Conservation (phyloP, 53 echinoderm and acorn worm species). For the Paelopatides confundens region DNA sequence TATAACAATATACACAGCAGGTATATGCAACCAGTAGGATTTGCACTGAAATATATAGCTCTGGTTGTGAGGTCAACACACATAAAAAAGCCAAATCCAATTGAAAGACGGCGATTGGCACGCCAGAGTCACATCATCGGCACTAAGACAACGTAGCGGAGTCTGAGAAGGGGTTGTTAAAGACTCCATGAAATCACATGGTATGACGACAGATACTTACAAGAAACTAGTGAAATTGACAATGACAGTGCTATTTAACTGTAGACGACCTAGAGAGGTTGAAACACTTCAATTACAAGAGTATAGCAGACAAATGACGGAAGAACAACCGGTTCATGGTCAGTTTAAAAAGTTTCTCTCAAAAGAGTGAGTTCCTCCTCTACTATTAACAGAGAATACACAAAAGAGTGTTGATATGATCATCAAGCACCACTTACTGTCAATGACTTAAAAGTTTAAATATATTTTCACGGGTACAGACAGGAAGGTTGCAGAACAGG, state of each 20-base stretch:
- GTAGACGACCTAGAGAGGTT: constrained; percentile 26
- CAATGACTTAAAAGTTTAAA: background rate
- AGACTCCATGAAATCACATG: background rate
- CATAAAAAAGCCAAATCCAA: too few species aligned
- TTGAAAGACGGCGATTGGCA: too few species aligned
- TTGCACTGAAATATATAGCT: too few species aligned
- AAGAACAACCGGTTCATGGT: background rate
- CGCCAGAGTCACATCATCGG: too few species aligned
- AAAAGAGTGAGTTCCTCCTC: constrained; percentile 46
- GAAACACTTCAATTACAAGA: background rate
- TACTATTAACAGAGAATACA: too few species aligned
- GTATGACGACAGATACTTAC: background rate
- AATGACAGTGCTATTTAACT: constrained; percentile 23
- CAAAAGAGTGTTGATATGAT: constrained; percentile 11
- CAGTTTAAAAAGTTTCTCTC: background rate
- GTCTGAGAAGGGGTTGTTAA: background rate
- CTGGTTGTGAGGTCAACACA: too few species aligned
- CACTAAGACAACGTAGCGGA: too few species aligned
- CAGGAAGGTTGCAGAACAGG: background rate
- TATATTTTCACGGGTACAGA: constrained; percentile 32
- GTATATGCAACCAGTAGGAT: too few species aligned
- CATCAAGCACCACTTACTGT: background rate
- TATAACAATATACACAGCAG: too few species aligned
- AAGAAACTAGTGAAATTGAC: background rate
- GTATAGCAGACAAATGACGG: background rate